Conservation (phyloP, 2,797 vertebrate genomes). For the Spea hammondii region DNA sequence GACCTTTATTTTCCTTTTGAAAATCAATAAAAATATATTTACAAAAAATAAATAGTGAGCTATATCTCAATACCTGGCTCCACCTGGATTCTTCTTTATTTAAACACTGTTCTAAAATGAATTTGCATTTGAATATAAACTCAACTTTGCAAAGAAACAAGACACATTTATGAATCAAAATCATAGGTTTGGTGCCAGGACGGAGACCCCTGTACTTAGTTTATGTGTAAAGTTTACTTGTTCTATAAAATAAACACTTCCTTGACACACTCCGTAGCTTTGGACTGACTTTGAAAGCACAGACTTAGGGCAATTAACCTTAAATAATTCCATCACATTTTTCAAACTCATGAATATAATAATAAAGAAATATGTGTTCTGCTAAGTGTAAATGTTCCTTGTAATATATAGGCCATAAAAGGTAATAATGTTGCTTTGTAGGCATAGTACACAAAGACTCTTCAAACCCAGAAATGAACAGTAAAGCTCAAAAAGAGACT, state of each 20-base stretch:
- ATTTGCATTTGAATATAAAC: too few relatives aligned
- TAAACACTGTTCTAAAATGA: too few relatives aligned
- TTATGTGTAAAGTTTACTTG: too few relatives aligned
- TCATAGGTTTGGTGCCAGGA: too few relatives aligned
- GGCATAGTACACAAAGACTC: slow-evolving; percentile 35
- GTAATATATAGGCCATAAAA: slow-evolving; percentile 43
- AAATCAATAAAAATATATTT: too few relatives aligned
- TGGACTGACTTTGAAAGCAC: slow-evolving; percentile 28
- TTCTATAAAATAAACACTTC: slow-evolving; percentile 40
- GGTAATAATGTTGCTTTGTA: slow-evolving; percentile 35
- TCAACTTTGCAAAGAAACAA: too few relatives aligned
- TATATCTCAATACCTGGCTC: too few relatives aligned
- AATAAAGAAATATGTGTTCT: slow-evolving; percentile 47
- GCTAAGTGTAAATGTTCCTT: slow-evolving; percentile 45
- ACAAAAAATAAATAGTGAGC: too few relatives aligned
- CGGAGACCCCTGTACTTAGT: too few relatives aligned
- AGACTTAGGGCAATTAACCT: slow-evolving; percentile 43
- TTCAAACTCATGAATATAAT: slow-evolving; percentile 48
- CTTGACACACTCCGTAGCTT: slow-evolving; percentile 30
- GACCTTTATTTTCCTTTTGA: too few relatives aligned
- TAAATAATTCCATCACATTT: slow-evolving; percentile 12
- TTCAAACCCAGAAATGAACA: slow-evolving; percentile 38
- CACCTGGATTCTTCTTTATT: too few relatives aligned
- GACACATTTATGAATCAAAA: too few relatives aligned
- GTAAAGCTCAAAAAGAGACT: neutral